Evolutionary conservation across 2,797 vertebrate genomes (phyloP), one percentile per base, ranked within the genome.

Genomic region (Gouania willdenowi): DNA sequence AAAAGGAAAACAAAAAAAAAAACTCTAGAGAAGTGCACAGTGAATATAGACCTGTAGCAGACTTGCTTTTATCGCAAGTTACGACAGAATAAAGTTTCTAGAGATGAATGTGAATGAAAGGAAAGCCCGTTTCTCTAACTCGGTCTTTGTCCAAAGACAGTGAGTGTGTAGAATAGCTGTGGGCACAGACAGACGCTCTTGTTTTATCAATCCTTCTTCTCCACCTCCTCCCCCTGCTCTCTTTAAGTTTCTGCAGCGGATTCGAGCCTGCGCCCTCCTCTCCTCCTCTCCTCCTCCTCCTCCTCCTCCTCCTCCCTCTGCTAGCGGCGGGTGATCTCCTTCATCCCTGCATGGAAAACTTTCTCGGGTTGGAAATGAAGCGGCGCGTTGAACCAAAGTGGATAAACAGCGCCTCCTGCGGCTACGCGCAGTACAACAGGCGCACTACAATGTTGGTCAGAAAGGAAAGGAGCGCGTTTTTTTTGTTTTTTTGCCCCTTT

Each of bases 241-340:
- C 82, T 79, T 77, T 45, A 53, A 68, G 66, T 73, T 67, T 69
- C 81, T 85, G 71, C 64, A 14, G 74, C 79, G 52, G 78, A 78
- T 77, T 75, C 47, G 77, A 89, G 89, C 87, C 72, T 90, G 91
- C 76, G 80, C 89, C 93, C 92, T 90, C 93, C 92, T 91, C 84
- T 92, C 93, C 92, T 90, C 93, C 92, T 91, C 84, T 92, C 87
- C 72, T 90, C 91, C 76, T 80, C 89, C 93, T 92, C 90, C 93
- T 92, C 91, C 84, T 92, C 93, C 92, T 90, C 93, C 92, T 91
- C 84, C 92, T 90, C 84, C 84, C 88, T 60, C 51, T 36, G 42
- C 60, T 54, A 62, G 56, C 54, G 53, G 54, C 39, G 60, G 61
- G 47, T 62, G 50, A 54, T 75, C 67, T 36, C 38, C 66, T 74